Evolutionary conservation across 1,140 invertebrate species (phyloP).

Genomic region (Branchinecta lynchi): DNA sequence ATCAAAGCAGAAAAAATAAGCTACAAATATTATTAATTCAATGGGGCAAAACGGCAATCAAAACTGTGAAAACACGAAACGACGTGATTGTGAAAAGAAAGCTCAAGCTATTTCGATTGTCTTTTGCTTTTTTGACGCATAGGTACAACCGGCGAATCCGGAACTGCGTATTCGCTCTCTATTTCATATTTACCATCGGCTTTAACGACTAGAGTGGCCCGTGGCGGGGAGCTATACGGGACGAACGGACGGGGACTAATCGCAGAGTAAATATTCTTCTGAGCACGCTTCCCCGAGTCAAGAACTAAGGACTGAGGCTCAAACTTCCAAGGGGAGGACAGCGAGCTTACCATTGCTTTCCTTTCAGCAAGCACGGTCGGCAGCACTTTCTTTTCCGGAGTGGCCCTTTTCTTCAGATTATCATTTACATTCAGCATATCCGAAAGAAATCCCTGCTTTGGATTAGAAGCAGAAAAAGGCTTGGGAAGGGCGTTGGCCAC

Average conservation of each 20-base stretch:
- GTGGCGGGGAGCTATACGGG: neutral
- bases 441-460: no score
- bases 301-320: neutral
- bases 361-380: neutral
- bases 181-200: constrained; percentile 7
- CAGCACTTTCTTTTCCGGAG: no score
- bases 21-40: no score
- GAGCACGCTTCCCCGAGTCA: neutral
- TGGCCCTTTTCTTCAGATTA: no score
- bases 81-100: no score
- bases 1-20: no score
- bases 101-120: neutral
- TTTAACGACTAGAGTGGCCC: neutral
- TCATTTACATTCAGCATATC: no score
- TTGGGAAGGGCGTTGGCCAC: neutral
- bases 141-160: neutral
- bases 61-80: no score
- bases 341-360: neutral
- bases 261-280: neutral
- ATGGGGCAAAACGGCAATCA: no score
- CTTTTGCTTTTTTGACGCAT: constrained; percentile 3
- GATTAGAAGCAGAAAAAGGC: no score
- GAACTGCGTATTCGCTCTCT: neutral
- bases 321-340: neutral
- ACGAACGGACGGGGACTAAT: neutral